Evolutionary conservation across 2,113 vertebrate species (phyloP).

Genomic region (Struthidea cinerea): DNA sequence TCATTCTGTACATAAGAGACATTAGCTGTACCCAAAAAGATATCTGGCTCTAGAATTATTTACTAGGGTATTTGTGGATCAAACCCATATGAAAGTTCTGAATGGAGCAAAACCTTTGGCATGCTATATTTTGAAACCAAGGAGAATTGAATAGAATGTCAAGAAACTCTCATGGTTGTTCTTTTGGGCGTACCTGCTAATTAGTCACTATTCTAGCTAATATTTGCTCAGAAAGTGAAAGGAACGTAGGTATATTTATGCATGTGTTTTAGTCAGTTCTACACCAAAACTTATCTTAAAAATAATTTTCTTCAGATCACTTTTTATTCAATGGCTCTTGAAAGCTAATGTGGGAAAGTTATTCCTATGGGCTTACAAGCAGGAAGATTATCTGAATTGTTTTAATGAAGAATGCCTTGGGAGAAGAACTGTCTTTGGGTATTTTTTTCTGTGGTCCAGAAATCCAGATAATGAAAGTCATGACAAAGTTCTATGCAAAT

Average conservation of each 20-base stretch:
- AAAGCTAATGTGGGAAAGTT: not conserved
- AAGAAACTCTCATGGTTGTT: conserved; percentile 4
- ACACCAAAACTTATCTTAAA: not conserved
- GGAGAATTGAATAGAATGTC: not conserved
- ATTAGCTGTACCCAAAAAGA: not conserved
- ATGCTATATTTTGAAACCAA: conserved; percentile 11
- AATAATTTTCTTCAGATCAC: not conserved
- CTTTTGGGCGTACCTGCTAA: not conserved
- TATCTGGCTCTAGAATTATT: not conserved
- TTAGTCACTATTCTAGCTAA: conserved; percentile 36
- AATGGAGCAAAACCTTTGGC: not conserved
- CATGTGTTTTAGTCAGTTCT: not conserved
- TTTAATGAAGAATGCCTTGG: not conserved
- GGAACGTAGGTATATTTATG: not conserved
- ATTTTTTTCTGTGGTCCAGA: not conserved
- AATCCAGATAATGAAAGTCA: not conserved
- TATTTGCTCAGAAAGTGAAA: conserved; percentile 35
- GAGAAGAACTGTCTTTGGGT: not conserved
- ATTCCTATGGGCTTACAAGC: not conserved
- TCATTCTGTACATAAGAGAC: conserved; percentile 1
- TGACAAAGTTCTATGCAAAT: not conserved
- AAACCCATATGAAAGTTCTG: not conserved
- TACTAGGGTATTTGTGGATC: conserved; percentile 21
- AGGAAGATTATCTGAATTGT: not conserved
- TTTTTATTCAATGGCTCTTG: not conserved